Conservation (phyloP, 23 tunicate species). For the Ciona savignyi region DNA sequence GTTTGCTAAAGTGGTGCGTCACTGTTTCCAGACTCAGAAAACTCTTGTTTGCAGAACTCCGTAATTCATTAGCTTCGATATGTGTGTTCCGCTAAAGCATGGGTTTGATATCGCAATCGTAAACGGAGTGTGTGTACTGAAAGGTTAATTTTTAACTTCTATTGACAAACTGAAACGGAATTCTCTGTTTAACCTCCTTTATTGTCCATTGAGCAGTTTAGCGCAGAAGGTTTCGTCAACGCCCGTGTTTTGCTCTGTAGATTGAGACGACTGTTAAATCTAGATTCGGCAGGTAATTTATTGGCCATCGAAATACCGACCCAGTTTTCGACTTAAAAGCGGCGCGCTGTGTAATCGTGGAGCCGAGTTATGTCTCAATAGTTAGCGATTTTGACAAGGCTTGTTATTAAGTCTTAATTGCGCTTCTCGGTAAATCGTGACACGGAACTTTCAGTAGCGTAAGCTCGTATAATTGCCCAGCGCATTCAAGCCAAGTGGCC, state of each 20-base stretch:
- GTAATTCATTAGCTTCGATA: not conserved
- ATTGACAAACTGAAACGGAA: not conserved
- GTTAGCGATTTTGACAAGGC: too few relatives aligned
- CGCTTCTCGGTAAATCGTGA: not conserved
- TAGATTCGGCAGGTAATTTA: not conserved
- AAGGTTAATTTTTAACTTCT: not conserved
- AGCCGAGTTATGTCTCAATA: not conserved
- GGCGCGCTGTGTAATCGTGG: not conserved
- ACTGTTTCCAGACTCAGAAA: not conserved
- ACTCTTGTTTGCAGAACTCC: not conserved
- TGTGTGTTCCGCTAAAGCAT: not conserved
- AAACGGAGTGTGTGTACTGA: not conserved
- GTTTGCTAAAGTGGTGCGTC: not conserved
- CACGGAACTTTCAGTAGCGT: not conserved
- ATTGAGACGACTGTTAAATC: not conserved
- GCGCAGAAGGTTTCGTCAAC: not conserved
- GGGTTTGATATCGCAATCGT: not conserved
- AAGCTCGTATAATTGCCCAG: not conserved
- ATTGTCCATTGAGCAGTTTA: not conserved
- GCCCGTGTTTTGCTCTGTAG: not conserved
- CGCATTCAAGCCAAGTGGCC: not conserved
- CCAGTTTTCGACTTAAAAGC: not conserved
- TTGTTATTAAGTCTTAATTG: not conserved
- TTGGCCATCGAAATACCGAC: not conserved
- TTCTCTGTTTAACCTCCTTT: not conserved